Percentiles rank a stretch among this genome's conserved stretches.
phyloP scores from a whole-genome alignment of 2,113 vertebrate species.

The Hydrolagus affinis region DNA sequence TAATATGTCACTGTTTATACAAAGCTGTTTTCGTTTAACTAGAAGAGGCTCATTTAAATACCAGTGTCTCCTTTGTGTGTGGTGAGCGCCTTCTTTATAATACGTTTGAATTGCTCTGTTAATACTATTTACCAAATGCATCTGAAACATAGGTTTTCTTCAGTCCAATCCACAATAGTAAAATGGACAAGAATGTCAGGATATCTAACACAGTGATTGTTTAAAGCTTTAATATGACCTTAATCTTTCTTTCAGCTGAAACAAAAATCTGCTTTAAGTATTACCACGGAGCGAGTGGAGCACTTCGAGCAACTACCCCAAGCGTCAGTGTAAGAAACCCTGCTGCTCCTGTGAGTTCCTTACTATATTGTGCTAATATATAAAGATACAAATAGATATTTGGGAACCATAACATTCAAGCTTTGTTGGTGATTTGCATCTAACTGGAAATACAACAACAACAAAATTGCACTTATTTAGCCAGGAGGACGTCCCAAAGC shows the following conservation, averaged over 20 bases:
- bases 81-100: neutral
- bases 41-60: neutral
- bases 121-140: conserved; percentile 6
- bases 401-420: neutral
- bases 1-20: neutral
- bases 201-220: neutral
- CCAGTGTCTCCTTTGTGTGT: neutral
- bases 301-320: conserved; percentile 80
- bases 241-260: conserved; percentile 65
- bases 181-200: neutral
- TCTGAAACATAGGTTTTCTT: neutral
- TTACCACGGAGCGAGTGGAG: conserved; percentile 87
- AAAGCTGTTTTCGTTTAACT: neutral
- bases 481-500: too few relatives aligned
- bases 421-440: neutral
- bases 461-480: too few relatives aligned
- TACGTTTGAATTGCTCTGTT: neutral
- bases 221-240: conserved; percentile 18
- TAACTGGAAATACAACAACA: neutral
- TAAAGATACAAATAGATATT: neutral
- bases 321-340: conserved; percentile 83
- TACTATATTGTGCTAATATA: neutral
- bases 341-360: conserved; percentile 67
- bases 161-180: neutral
- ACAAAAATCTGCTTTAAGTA: conserved; percentile 98